Base-by-base conservation (phyloP, 2,797 vertebrate genomes). In the Micrastur ruficollis region DNA sequence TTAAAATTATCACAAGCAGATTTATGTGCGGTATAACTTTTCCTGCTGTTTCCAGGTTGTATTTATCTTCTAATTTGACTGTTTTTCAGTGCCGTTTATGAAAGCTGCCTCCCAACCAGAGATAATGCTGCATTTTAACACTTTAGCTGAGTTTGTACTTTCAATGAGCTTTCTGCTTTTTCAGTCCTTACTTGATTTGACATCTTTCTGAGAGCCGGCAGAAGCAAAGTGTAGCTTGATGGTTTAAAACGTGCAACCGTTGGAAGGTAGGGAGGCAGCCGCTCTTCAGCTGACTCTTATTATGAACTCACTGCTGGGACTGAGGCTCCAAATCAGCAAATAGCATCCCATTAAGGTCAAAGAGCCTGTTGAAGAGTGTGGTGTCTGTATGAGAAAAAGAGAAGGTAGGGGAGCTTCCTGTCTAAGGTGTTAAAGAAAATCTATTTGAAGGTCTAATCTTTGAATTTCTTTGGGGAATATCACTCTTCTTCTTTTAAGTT, bases 1-100 rank as follows among this genome's bases (percentile, higher is more conserved):
- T 97, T 96, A 97, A 97, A 97, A 93, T 93, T 89, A 94, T 96
- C 92, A 90, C 89, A 81, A 90, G 90, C 79, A 97, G 95, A 97
- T 96, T 97, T 96, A 97, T 94, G 93, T 95, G 91, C 2, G 0
- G 65, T 81, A 79, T 96, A 97, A 93, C 79, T 94, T 93, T 89
- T 92, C 93, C 94, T 92, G 94, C 96, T 96, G 90, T 95, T 97
- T 95, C 62, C 90, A 94, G 96, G 89, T 97, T 94, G 90, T 90
- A 94, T 96, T 93, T 96, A 62, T 95, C 86, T 91, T 70, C 72
- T 90, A 93, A 94, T 96, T 97, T 92, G 94, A 96, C 95, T 96
- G 90, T 86, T 95, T 97, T 96, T 94, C 1, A 0, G 65, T 70
- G 79, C 44, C 0, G 0, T 75, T 94, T 81, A 86, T 53, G 70